These are phyloP conservation scores for Rhyacophila brunnea DNA, from an alignment of 1,140 invertebrate species.

Conservation along the genomic window DNA sequence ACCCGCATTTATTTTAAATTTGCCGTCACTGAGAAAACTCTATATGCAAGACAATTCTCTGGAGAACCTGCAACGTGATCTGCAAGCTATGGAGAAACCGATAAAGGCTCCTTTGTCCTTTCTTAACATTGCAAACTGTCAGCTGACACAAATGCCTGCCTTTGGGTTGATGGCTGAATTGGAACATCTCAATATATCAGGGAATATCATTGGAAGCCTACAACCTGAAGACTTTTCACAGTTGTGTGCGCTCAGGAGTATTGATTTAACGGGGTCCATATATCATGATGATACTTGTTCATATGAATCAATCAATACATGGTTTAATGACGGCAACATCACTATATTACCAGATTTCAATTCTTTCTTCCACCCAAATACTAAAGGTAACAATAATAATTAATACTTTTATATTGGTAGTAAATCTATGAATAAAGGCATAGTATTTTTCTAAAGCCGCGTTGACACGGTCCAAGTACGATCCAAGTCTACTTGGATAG, in stretches of 20 bases:
- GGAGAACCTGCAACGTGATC: conserved; percentile 44
- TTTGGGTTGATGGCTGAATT: conserved; percentile 54
- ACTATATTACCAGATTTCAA: conserved; percentile 38
- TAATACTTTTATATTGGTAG: too few species aligned
- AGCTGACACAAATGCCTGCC: conserved; percentile 52
- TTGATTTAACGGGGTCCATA: conserved; percentile 47
- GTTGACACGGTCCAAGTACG: too few species aligned
- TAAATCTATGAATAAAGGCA: too few species aligned
- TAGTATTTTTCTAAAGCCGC: too few species aligned
- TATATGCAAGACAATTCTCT: conserved; percentile 59
- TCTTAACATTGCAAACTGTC: conserved; percentile 58
- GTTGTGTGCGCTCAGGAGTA: conserved; percentile 48
- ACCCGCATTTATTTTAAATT: conserved; percentile 55
- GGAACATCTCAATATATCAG: conserved; percentile 48
- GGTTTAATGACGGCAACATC: conserved; percentile 45
- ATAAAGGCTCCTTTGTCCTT: conserved; percentile 55
- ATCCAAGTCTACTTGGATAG: too few species aligned
- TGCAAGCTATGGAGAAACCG: conserved; percentile 48
- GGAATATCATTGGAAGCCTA: conserved; percentile 43
- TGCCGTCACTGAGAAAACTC: conserved; percentile 57
- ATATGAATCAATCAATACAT: conserved; percentile 42
- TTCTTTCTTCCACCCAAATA: conserved; percentile 22
- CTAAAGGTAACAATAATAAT: conserved; percentile 21
- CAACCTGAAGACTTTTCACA: conserved; percentile 42
- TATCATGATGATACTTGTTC: conserved; percentile 41